Base-by-base conservation (phyloP, 2,888 invertebrate genomes). In the Aporophyla nigra region DNA sequence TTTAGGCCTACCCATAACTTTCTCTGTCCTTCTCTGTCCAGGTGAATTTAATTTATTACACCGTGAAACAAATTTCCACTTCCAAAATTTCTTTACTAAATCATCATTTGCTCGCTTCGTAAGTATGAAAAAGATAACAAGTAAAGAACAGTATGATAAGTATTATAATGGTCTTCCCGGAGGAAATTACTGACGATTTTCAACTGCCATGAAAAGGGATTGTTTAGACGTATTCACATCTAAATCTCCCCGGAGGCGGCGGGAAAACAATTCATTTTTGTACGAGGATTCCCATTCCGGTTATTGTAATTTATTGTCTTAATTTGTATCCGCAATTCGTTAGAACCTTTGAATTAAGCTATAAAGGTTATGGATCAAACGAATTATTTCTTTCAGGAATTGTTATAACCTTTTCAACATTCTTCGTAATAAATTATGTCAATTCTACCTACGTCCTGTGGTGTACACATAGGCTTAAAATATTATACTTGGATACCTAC, bases 121-220 rank as follows among this genome's bases (percentile, higher is more conserved):
- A 63, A 68, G 49, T 49, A 74, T 12, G 56, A 74, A 74, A 76
- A 78, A 73, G 51, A 75, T 76, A 78, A 69, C 74, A 77, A 63
- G 56, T 67, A 24, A 65, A 78, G 40, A 69, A 74, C 74, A 82
- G 72, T 83, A 83, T 83, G 73, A 85, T 83, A 85, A 84, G 85
- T 87, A 87, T 78, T 76, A 78, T 87, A 89, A 90, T 89, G 80
- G 83, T 80, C 83, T 82, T 90, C 91, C 89, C 88, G 62, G 46
- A 89, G 89, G 88, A 90, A 91, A 91, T 91, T 88, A 87, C 84
- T 61, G 71, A 81, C 74, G 78, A 87, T 83, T 88, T 87, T 81
- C 83, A 87, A 86, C 82, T 79, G 85, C 82, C 84, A 79, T 81
- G 85, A 89, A 89, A 88, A 77, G 69, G 76, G 43, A 88, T 81